Evolutionary conservation across 2,888 invertebrate genomes (phyloP), one percentile per base, ranked within the genome.

Genomic region (Morpho deidamia): DNA sequence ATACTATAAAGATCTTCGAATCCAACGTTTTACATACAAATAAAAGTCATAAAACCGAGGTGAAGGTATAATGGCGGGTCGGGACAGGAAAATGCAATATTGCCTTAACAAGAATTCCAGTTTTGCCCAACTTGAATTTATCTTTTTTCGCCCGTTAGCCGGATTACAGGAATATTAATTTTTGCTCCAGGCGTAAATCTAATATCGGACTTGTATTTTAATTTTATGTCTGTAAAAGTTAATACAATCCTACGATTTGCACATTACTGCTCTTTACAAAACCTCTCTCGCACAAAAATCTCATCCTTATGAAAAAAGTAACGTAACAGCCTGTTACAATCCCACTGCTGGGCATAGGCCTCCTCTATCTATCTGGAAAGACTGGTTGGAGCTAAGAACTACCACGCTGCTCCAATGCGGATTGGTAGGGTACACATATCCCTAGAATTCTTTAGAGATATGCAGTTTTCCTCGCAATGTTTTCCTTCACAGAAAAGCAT

Each of bases 91-190:
- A 53, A 53, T 56, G 51, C 48, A 56, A 59, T 59, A 59, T 59
- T 56, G 12, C 37, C 47, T 40, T 43, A 37, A 33, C 51, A 39
- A 34, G 42, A 45, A 53, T 54, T 51, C 39, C 47, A 46, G 44
- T 42, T 45, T 45, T 12, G n/a, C 40, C 32, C 8, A 12, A 37
- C 35, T 33, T 11, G 43, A 47, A 41, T 57, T 55, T 45, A 42
- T 50, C 40, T 53, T 55, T 48, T 35, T 37, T 32, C 44, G 34
- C 37, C 49, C 34, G 43, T 56, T 54, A 56, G 56, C 54, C 51
- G 42, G 51, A 53, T 56, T 58, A 59, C 47, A 39, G 51, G 55
- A 56, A 53, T 55, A 56, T 51, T 52, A 56, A 51, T 58, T 63
- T 61, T 58, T 56, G 45, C 53, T 49, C 39, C 43, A 46, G 48